These are phyloP conservation scores for Porites evermanni DNA, from an alignment of 92 coral and sea anemone species.

Conservation along the genomic window DNA sequence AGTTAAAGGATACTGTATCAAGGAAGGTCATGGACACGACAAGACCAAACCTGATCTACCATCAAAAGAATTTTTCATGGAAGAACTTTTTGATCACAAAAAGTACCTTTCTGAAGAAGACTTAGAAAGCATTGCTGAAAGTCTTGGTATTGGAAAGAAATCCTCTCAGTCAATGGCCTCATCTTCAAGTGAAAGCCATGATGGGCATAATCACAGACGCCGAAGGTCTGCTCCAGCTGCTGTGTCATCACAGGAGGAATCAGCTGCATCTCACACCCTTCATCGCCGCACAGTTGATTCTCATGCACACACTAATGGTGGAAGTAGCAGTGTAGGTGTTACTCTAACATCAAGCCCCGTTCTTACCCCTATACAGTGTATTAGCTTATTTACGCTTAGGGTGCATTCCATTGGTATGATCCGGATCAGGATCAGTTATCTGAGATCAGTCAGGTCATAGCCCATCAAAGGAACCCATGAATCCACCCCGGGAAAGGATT, in stretches of 20 bases:
- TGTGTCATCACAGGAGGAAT: background rate
- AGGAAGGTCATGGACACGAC: conserved; percentile 57
- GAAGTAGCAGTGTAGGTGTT: background rate
- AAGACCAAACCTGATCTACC: conserved; percentile 56
- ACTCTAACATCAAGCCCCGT: too few species aligned
- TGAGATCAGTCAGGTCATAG: too few species aligned
- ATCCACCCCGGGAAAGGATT: too few species aligned
- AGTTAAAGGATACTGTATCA: conserved; percentile 76
- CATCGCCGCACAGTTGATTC: conserved; percentile 52
- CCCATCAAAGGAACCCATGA: too few species aligned
- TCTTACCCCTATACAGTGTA: too few species aligned
- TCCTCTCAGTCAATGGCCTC: background rate
- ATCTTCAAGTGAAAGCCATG: conserved; percentile 9
- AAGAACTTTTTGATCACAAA: conserved; percentile 60
- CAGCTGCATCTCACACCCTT: conserved; percentile 16
- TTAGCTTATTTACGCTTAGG: too few species aligned
- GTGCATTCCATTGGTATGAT: too few species aligned
- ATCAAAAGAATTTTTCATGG: conserved; percentile 65
- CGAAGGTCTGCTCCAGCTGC: conserved; percentile 45
- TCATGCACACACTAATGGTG: conserved; percentile 25
- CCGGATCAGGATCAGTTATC: too few species aligned
- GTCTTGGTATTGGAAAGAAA: conserved; percentile 61
- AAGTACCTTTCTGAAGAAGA: conserved; percentile 61
- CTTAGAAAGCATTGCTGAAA: conserved; percentile 47
- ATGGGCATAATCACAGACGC: conserved; percentile 62